Evolutionary conservation across 2,888 invertebrate species (phyloP).

Genomic region (Leptodirus hochenwartii): DNA sequence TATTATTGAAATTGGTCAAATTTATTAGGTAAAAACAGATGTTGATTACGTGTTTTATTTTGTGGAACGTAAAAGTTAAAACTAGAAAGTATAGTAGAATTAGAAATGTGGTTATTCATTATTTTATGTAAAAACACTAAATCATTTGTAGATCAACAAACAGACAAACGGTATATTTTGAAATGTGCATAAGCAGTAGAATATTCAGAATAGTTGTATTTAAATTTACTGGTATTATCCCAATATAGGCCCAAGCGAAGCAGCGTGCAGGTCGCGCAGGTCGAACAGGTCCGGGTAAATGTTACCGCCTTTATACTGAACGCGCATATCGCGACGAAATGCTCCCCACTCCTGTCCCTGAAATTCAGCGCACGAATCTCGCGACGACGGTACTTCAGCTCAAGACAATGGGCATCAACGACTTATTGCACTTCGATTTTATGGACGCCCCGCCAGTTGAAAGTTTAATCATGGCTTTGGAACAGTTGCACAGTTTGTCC

Average conservation of each 20-base stretch:
- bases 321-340: constrained; percentile 97
- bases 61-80: too few species aligned
- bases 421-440: constrained; percentile 95
- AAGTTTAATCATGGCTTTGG: constrained; percentile 92
- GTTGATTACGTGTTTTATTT: too few species aligned
- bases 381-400: constrained; percentile 89
- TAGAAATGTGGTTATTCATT: too few species aligned
- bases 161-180: too few species aligned
- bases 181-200: too few species aligned
- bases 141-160: too few species aligned
- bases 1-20: too few species aligned
- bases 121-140: too few species aligned
- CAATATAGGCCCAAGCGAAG: constrained; percentile 81
- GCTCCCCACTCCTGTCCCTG: constrained; percentile 94
- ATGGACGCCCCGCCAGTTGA: constrained; percentile 99
- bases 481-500: constrained; percentile 89
- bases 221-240: too few species aligned
- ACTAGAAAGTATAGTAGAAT: too few species aligned
- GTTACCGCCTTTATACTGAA: constrained; percentile 93
- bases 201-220: too few species aligned
- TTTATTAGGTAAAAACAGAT: too few species aligned
- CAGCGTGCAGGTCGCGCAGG: constrained; percentile 95
- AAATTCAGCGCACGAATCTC: constrained; percentile 96
- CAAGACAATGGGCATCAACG: constrained; percentile 99
- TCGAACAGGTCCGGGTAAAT: constrained; percentile 94